Conservation (phyloP, 2,888 invertebrate genomes). For the Zygogramma bicolorata region DNA sequence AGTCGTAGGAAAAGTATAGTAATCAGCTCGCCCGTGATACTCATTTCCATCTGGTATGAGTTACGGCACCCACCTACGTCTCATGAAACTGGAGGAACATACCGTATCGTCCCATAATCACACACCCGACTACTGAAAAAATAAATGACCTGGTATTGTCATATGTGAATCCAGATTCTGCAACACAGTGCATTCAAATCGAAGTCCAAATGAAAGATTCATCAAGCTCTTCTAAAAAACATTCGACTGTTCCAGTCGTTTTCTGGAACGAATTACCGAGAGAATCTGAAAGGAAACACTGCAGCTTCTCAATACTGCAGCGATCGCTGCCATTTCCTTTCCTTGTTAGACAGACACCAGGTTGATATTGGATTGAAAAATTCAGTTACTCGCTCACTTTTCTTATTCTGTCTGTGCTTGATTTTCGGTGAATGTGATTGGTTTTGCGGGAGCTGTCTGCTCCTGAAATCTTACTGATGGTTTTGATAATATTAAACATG, state of each 20-base stretch:
- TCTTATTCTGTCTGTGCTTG: neutral
- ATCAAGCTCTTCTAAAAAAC: constrained; percentile 56
- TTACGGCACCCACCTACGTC: too few relatives aligned
- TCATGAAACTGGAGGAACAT: too few relatives aligned
- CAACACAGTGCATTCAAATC: neutral
- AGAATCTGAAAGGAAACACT: constrained; percentile 55
- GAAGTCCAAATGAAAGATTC: constrained; percentile 51
- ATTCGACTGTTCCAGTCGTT: constrained; percentile 52
- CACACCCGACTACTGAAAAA: too few relatives aligned
- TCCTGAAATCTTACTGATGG: too few relatives aligned
- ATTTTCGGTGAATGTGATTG: neutral
- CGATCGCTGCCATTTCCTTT: constrained; percentile 58
- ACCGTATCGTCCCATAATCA: too few relatives aligned
- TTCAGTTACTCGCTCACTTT: constrained; percentile 41
- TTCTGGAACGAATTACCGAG: constrained; percentile 50
- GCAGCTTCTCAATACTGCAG: constrained; percentile 56
- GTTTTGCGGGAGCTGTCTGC: neutral
- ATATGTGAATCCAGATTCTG: too few relatives aligned
- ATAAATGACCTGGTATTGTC: too few relatives aligned
- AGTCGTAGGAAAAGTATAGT: too few relatives aligned
- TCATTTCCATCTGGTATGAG: too few relatives aligned
- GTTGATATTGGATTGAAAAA: constrained; percentile 49
- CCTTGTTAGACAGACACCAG: constrained; percentile 57
- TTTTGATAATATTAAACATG: too few relatives aligned
- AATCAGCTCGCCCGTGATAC: too few relatives aligned